Evolutionary conservation across 2,113 vertebrate genomes (phyloP), one percentile per base, ranked within the genome.

Genomic region (Vanacampus margaritifer): DNA sequence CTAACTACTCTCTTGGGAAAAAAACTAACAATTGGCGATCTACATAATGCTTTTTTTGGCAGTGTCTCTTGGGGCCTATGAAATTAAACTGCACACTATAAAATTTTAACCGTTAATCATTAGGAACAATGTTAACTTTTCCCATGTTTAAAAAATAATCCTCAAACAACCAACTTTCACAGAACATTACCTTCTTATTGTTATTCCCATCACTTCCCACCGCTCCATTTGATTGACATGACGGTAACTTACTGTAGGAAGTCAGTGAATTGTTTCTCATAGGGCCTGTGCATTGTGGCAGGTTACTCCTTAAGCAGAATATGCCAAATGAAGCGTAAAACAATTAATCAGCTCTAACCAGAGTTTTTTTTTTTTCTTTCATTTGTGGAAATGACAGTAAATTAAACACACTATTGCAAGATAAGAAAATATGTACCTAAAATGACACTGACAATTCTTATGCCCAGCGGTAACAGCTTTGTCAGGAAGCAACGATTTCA

Each of bases 291-390:
- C 71, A 76, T 79, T 59, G 76, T 72, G 67, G 68, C 54, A 66
- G 77, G 43, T 71, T 65, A 32, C 48, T 71, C 73, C 26, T 57
- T 3, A 69, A 37, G 69, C 64, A 68, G 45, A 79, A 71, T 79
- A 72, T 73, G 65, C 75, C 73, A 72, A 69, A 73, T 80, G 69
- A 80, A 83, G 78, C 73, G n/a, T 82, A 79, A 85, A 75, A 75
- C 66, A 80, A 75, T 79, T 83, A 79, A 83, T 84, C 76, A 83
- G 32, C 66, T 70, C 68, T 75, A 76, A 71, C 68, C 51, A 26
- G 39, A 61, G 57, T 64, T 37, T 46, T 56, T 63, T 37, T 46
- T 56, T 63, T 64, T 74, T 69, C 54, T 26, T 65, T 48, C 69
- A 43, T 65, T 69, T 64, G 63, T 78, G 41, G 65, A 61, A 79